These are phyloP conservation scores for Tyria jacobaeae DNA, from an alignment of 2,888 invertebrate species.

Conservation along the genomic window DNA sequence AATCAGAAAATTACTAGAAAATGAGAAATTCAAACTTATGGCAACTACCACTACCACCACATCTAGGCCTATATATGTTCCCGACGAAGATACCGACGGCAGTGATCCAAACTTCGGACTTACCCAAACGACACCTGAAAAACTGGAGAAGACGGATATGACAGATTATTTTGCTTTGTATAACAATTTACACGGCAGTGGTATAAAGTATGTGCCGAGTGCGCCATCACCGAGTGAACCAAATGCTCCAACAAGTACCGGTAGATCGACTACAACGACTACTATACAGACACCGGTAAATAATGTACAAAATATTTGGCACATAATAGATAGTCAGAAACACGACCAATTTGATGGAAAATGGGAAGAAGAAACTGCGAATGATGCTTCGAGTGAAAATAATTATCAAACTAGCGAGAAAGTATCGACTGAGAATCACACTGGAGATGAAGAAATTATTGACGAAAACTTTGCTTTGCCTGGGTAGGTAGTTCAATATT, in stretches of 20 bases:
- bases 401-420: constrained; percentile 27
- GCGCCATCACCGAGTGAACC: constrained; percentile 47
- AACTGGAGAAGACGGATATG: constrained; percentile 54
- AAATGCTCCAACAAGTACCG: constrained; percentile 55
- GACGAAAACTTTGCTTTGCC: constrained; percentile 77
- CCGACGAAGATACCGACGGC: constrained; percentile 60
- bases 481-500: constrained; percentile 62
- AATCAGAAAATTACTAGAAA: constrained; percentile 75
- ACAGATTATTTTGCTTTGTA: constrained; percentile 71
- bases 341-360: constrained; percentile 63
- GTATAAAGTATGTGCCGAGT: constrained; percentile 63
- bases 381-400: constrained; percentile 34
- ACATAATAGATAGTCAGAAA: constrained; percentile 79
- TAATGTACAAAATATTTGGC: constrained; percentile 79
- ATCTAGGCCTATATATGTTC: constrained; percentile 70
- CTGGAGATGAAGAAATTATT: constrained; percentile 45
- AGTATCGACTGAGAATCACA: constrained; percentile 30
- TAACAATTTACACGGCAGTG: constrained; percentile 66
- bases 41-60: constrained; percentile 58
- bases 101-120: constrained; percentile 56
- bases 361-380: constrained; percentile 68
- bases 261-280: constrained; percentile 62
- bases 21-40: constrained; percentile 62
- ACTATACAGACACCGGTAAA: constrained; percentile 46
- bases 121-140: constrained; percentile 44